Evolutionary conservation across 2,888 invertebrate genomes (phyloP), one percentile per base, ranked within the genome.

Genomic region (Hetaerina titia): DNA sequence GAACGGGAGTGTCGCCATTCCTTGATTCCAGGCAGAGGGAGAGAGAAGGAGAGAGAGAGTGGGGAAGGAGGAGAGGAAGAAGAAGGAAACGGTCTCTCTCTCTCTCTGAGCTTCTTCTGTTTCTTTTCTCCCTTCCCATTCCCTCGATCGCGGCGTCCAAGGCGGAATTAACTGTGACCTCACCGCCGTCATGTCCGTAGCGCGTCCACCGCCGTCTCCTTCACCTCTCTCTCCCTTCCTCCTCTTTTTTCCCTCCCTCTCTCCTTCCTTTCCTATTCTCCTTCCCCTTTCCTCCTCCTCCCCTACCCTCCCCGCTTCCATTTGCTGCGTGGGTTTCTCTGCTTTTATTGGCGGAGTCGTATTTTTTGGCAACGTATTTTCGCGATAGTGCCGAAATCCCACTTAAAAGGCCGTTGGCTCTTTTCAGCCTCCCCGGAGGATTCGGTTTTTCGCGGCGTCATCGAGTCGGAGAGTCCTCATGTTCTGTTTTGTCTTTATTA

Each of bases 121-220:
- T 57, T 89, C 45, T 89, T 89, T 22, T 89, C 57, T 58, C 22
- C 57, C 58, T 8, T n/a, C 58, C 17, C 89, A 15, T 56, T 45
- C 31, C 69, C 69, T n/a, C 69, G 22, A 56, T 92, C 92, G 22
- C 69, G 69, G 19, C 19, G 92, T 92, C 92, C 92, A 69, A 92
- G 74, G 92, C 92, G 69, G 56, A 92, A 92, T 92, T 92, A 92
- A 92, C 92, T 92, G 92, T 92, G 92, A 92, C 92, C 92, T 92
- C 92, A 92, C 92, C 92, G 92, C 69, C 92, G 64, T 92, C 92
- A 58, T 92, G 64, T 69, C 69, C 90, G 90, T 64, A 25, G 63
- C 63, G 31, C 90, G 90, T 60, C 90, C 31, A 8, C 88, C 19
- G 17, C 56, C 4, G 31, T 22, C 22, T 95, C 17, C 31, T 81